These are phyloP conservation scores for Aradus depressus DNA, from an alignment of 2,888 invertebrate genomes.

Conservation along the genomic window DNA sequence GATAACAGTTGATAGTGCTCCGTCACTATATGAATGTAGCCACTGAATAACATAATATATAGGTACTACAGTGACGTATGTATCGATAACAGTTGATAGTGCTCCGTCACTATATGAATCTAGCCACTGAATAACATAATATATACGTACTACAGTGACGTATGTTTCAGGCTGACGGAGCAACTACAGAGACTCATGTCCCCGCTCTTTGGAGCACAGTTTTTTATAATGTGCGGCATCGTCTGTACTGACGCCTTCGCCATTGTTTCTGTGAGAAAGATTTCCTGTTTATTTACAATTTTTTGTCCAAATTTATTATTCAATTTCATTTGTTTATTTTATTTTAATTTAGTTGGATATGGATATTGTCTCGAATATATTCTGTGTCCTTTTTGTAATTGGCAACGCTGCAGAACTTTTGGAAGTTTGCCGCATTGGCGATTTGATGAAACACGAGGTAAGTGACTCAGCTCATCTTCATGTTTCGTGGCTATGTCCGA, in stretches of 20 bases:
- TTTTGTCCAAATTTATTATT: no score
- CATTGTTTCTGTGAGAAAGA: constrained; percentile 4
- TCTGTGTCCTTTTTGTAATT: constrained; percentile 5
- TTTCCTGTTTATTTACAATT: neutral
- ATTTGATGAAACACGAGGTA: constrained; percentile 6
- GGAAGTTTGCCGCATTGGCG: constrained; percentile 2
- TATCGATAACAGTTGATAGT: no score
- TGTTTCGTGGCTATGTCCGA: no score
- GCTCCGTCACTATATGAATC: no score
- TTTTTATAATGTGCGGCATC: neutral
- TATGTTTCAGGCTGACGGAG: constrained; percentile 5
- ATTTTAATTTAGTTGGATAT: neutral
- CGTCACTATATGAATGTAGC: no score
- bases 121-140: no score
- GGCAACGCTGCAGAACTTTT: constrained; percentile 4
- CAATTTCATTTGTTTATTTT: neutral
- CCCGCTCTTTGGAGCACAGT: neutral
- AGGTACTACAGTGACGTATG: no score
- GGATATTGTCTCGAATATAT: neutral
- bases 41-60: no score
- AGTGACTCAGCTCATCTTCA: no score
- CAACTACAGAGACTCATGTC: constrained; percentile 6
- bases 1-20: no score
- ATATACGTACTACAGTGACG: no score
- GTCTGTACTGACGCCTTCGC: constrained; percentile 9